phyloP scores from a whole-genome alignment of 1,140 invertebrate species.

The Manduca sexta region DNA sequence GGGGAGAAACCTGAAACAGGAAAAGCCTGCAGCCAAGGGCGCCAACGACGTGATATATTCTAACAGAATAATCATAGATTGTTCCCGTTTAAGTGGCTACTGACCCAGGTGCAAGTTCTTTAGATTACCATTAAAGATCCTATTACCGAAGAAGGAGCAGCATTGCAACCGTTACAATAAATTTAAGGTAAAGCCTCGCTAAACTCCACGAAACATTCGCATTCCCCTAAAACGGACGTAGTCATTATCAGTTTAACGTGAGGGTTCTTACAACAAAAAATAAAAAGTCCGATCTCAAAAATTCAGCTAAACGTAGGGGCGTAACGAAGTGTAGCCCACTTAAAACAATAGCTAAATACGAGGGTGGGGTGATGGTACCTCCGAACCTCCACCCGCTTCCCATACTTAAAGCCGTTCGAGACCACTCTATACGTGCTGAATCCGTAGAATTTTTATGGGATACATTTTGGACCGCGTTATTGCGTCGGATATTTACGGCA shows the following conservation, averaged over 20 bases:
- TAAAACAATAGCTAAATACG: conserved; percentile 71
- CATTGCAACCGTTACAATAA: conserved; percentile 54
- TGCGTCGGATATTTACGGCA: conserved; percentile 50
- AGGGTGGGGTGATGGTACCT: conserved; percentile 43
- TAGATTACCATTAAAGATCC: conserved; percentile 42
- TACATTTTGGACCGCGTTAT: conserved; percentile 47
- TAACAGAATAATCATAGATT: not conserved
- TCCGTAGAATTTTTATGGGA: conserved; percentile 60
- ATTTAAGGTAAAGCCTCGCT: conserved; percentile 53
- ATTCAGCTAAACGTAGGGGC: conserved; percentile 52
- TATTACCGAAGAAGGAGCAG: conserved; percentile 50
- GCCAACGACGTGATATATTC: not conserved
- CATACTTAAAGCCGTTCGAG: conserved; percentile 45
- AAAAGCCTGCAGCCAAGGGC: not conserved
- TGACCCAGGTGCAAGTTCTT: conserved; percentile 41
- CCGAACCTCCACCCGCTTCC: conserved; percentile 32
- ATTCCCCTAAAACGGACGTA: conserved; percentile 27
- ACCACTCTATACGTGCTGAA: conserved; percentile 68
- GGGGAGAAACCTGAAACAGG: conserved; percentile 17
- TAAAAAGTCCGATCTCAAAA: conserved; percentile 52
- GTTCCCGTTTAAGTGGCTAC: not conserved
- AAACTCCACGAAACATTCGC: conserved; percentile 28
- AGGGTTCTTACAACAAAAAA: conserved; percentile 48
- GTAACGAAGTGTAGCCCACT: conserved; percentile 65
- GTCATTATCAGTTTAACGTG: conserved; percentile 64